Evolutionary conservation across 2,888 invertebrate species (phyloP).

Genomic region (Caenorhabditis angaria): DNA sequence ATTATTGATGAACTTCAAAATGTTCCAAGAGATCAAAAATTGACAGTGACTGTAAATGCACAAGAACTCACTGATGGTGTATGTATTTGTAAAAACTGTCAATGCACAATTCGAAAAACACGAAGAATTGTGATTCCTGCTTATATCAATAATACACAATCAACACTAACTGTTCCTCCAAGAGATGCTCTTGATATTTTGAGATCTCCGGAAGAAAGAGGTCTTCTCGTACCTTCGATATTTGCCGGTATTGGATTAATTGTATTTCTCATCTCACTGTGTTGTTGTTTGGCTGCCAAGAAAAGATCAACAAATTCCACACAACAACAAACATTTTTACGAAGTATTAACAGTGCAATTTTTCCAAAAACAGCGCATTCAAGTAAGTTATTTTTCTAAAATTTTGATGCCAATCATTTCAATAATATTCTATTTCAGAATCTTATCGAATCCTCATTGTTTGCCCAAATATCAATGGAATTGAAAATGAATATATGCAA

Average conservation of each 20-base stretch:
- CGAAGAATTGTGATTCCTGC: background rate
- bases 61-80: constrained; percentile 7
- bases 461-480: constrained; percentile 23
- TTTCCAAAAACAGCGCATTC: background rate
- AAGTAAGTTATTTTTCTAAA: background rate
- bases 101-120: constrained; percentile 27
- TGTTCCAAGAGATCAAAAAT: constrained; percentile 13
- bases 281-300: too few species aligned
- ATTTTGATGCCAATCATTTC: too few species aligned
- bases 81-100: constrained; percentile 33
- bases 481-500: constrained; percentile 24
- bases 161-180: too few species aligned
- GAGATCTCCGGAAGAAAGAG: too few species aligned
- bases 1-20: background rate
- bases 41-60: constrained; percentile 24
- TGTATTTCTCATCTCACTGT: too few species aligned
- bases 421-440: constrained; percentile 18
- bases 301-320: too few species aligned
- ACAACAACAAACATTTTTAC: too few species aligned
- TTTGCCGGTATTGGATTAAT: too few species aligned
- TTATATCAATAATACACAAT: background rate
- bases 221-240: too few species aligned
- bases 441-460: constrained; percentile 21
- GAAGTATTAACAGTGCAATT: too few species aligned
- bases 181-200: too few species aligned